Base-by-base conservation (phyloP, 2,797 vertebrate genomes). In the Lepilemur ruficaudatus region DNA sequence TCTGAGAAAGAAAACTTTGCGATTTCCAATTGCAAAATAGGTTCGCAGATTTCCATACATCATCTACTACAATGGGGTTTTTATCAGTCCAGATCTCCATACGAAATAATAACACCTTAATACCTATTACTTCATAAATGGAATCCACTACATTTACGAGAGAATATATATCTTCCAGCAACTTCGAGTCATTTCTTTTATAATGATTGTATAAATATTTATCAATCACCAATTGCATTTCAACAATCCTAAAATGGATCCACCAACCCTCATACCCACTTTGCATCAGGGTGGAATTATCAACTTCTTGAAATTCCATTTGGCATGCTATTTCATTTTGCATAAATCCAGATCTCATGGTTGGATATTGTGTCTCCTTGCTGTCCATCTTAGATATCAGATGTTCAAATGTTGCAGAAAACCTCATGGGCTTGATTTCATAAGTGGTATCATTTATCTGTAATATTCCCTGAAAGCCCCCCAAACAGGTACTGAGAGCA, bases 401-500 rank as follows among this genome's bases (percentile, higher is more conserved):
- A 43, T 99, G 98, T 82, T 96, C 98, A 76, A 98, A 98, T 48
- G 88, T 94, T 0, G 61, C 95, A 38, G 98, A 98, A 0, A 76
- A 50, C 0, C 67, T 92, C 32, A 97, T 4, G 2, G 98, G 98
- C 94, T 98, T 96, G 0, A 98, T 98, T 92, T 98, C 97, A 0
- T 98, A 99, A 84, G 70, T 90, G 30, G 61, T 72, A 0, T 48
- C 30, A 35, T 97, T 95, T 61, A 98, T 67, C 96, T 98, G 98
- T 59, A 99, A 67, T 41, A 98, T 5, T 5, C 98, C 98, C 0
- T 25, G 85, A 35, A 98, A 96, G 11, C 98, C 98, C 4, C 96
- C 96, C 41, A 92, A 96, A 14, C 98, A 98, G 50, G 89, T 97
- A 87, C 97, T 95, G 18, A 98, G 97, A 9, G 98, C 97, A 55